Evolutionary conservation across 2,888 invertebrate genomes (phyloP), one percentile per base, ranked within the genome.

Genomic region (Lasiommata megera): DNA sequence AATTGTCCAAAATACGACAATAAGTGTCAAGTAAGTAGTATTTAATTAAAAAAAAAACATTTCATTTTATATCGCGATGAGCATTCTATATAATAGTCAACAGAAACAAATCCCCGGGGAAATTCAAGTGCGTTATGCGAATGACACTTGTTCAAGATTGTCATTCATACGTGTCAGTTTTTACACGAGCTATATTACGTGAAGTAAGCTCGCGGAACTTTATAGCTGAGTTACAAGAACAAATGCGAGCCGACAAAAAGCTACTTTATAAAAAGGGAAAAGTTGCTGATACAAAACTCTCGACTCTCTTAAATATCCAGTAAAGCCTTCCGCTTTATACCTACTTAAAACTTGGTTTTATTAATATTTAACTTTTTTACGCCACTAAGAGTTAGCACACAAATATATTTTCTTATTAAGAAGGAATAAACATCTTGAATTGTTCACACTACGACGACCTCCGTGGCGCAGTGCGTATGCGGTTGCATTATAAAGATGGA

Each of bases 231-330:
- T 16, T 38, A 54, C 48, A 23, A 37, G 14, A 53, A 53, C 16
- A 37, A 47, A 54, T 38, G 46, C 14, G 36, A 38, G 29, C 28
- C 23, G 16, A 36, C 16, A 37, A 53, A 31, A 53, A 43, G 53
- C 16, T 28, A 31, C 41, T 52, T 18, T 18, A 29, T 52, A 18
- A 28, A 47, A 48, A 23, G 43, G 28, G 48, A 38, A 51, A 29
- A 51, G 51, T 51, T 51, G 38, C 28, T 38, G 37, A 51, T 38
- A 38, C 40, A 40, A 51, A 51, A 28, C 16, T 51, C 50, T 50
- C 28, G 38, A 11, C 38, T 51, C 40, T 51, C 23, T 50, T 40
- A 29, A 40, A 51, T 51, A 51, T 38, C 29, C 36, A 51, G 38
- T 40, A 40, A 51, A 51, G 14, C 51, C 51, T 38, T 51, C 51